Conservation (phyloP, 2,888 invertebrate species). For the Pyrgus malvae region DNA sequence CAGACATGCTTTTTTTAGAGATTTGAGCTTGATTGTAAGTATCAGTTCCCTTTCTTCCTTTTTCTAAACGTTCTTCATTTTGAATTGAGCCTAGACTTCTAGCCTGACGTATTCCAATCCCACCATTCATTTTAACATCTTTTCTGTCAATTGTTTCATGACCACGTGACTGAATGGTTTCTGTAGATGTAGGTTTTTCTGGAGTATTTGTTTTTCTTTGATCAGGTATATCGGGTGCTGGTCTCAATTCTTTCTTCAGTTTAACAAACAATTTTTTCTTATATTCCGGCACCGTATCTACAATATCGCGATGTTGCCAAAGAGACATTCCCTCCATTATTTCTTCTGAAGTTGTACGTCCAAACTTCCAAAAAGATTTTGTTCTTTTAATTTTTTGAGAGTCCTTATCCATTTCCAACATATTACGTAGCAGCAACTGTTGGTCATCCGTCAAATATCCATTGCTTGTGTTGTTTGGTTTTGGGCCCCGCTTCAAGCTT, state of each 20-base stretch:
- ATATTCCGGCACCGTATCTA: conserved; percentile 84
- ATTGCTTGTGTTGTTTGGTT: conserved; percentile 55
- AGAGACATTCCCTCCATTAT: conserved; percentile 93
- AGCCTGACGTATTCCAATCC: conserved; percentile 74
- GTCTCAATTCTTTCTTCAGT: conserved; percentile 68
- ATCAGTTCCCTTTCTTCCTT: conserved; percentile 50
- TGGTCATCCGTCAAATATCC: conserved; percentile 82
- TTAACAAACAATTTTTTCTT: conserved; percentile 74
- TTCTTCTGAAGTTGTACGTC: conserved; percentile 86
- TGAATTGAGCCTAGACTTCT: conserved; percentile 75
- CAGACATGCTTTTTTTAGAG: conserved; percentile 71
- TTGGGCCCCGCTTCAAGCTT: conserved; percentile 70
- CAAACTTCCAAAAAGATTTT: conserved; percentile 93
- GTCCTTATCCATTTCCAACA: conserved; percentile 81
- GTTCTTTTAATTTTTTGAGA: conserved; percentile 88
- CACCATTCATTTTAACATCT: conserved; percentile 65
- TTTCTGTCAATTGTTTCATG: conserved; percentile 76
- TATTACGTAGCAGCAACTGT: conserved; percentile 74
- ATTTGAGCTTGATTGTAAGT: conserved; percentile 59
- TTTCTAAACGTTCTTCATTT: conserved; percentile 64
- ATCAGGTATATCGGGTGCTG: conserved; percentile 68
- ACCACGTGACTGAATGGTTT: conserved; percentile 53
- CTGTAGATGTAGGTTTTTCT: conserved; percentile 51
- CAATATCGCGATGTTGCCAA: conserved; percentile 92
- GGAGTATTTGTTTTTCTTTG: conserved; percentile 49